Conservation (phyloP, 2,797 vertebrate species). For the Sebastes goodei region DNA sequence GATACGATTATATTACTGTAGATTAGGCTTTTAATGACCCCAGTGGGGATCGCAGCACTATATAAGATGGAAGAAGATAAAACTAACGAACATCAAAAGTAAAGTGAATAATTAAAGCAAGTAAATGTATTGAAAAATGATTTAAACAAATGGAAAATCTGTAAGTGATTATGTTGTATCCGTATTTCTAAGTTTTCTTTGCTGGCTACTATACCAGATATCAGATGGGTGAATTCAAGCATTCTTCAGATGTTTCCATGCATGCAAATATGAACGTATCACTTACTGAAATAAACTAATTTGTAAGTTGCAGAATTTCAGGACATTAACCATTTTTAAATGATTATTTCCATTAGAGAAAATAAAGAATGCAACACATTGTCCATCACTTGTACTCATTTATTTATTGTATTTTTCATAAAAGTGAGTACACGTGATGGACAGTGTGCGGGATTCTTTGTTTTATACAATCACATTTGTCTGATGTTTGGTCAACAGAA, state of each 20-base stretch:
- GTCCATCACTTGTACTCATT: background rate
- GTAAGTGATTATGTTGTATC: accelerated
- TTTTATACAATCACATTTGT: background rate
- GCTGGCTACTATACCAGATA: background rate
- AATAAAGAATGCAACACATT: background rate
- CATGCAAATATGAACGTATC: background rate
- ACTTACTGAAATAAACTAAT: background rate
- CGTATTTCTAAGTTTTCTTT: background rate
- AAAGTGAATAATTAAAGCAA: background rate
- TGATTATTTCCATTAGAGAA: background rate
- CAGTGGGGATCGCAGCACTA: background rate
- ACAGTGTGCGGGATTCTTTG: background rate
- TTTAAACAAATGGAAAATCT: background rate
- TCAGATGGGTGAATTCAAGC: background rate
- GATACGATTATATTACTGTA: background rate
- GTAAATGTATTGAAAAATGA: background rate
- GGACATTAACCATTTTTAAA: background rate
- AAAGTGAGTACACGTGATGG: background rate
- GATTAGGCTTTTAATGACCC: background rate
- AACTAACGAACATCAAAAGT: background rate
- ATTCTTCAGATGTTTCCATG: background rate
- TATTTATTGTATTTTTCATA: background rate
- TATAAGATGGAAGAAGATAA: background rate
- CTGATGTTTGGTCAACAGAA: background rate
- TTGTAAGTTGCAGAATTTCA: background rate